phyloP scores from a whole-genome alignment of 2,888 invertebrate genomes.

The Drosophila putrida region DNA sequence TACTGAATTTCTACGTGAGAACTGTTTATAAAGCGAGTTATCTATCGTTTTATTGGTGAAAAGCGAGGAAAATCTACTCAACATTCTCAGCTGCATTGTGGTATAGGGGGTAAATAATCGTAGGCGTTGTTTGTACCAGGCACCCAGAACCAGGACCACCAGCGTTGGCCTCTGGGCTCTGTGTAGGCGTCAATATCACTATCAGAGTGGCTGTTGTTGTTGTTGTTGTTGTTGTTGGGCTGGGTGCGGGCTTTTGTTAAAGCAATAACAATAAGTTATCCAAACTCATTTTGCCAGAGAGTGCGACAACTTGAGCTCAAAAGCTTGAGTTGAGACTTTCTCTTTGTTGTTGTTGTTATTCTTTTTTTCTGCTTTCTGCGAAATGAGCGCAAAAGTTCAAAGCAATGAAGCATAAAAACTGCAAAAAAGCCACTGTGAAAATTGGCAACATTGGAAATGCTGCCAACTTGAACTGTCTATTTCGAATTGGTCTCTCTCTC shows the following conservation, averaged over 20 bases:
- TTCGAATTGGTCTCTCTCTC: not conserved
- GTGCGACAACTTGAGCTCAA: constrained; percentile 36
- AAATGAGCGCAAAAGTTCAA: constrained; percentile 79
- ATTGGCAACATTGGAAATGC: constrained; percentile 59
- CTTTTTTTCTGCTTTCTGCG: constrained; percentile 28
- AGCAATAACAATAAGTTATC: constrained; percentile 55
- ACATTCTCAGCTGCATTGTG: constrained; percentile 35
- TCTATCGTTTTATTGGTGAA: constrained; percentile 67
- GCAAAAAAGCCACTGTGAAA: constrained; percentile 52
- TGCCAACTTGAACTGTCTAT: constrained; percentile 16
- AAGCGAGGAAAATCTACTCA: constrained; percentile 57
- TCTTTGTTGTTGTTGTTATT: constrained; percentile 63
- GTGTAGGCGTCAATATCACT: constrained; percentile 39
- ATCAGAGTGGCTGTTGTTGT: not conserved
- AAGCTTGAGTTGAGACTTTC: constrained; percentile 71
- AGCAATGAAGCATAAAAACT: constrained; percentile 74
- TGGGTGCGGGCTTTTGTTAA: constrained; percentile 49
- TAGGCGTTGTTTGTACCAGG: constrained; percentile 46
- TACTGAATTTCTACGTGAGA: constrained; percentile 61
- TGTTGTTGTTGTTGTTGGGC: constrained; percentile 5
- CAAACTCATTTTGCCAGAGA: constrained; percentile 22
- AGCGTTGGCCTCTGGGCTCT: constrained; percentile 30
- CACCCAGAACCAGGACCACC: constrained; percentile 50
- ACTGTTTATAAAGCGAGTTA: constrained; percentile 67
- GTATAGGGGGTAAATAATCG: constrained; percentile 32